These are phyloP conservation scores for Nestor notabilis DNA, from an alignment of 2,113 vertebrate genomes.

Conservation along the genomic window DNA sequence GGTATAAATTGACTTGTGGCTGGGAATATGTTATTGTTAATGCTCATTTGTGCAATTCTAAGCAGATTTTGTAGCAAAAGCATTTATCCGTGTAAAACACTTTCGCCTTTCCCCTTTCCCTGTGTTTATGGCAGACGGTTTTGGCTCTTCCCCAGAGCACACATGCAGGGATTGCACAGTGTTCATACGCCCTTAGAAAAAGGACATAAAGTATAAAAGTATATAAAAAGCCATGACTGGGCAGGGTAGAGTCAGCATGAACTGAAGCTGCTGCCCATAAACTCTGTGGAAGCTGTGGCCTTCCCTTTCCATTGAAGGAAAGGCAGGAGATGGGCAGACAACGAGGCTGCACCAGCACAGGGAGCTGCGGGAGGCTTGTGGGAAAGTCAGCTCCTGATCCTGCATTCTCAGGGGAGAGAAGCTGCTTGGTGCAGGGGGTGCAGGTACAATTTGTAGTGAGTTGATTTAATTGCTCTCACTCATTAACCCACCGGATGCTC, in stretches of 20 bases:
- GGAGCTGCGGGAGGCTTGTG: not conserved
- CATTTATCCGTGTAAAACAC: not conserved
- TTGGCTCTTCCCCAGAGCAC: not conserved
- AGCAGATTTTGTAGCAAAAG: not conserved
- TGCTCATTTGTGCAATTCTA: not conserved
- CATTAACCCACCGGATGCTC: not conserved
- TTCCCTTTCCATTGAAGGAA: not conserved
- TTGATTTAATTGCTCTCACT: not conserved
- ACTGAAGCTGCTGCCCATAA: not conserved
- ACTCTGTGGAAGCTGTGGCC: not conserved
- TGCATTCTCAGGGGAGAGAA: not conserved
- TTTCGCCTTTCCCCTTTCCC: not conserved
- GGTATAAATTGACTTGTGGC: not conserved
- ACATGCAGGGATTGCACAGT: rapidly evolving
- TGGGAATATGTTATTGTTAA: not conserved
- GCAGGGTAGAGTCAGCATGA: no score
- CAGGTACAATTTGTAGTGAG: not conserved
- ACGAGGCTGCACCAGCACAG: rapidly evolving
- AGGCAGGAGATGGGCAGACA: not conserved
- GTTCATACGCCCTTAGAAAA: not conserved
- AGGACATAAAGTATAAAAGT: not conserved
- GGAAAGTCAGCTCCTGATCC: not conserved
- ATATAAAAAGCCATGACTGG: not conserved
- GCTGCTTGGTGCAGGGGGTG: not conserved
- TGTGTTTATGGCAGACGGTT: not conserved